Evolutionary conservation across 2,113 vertebrate genomes (phyloP).

Genomic region (Mobula hypostoma): DNA sequence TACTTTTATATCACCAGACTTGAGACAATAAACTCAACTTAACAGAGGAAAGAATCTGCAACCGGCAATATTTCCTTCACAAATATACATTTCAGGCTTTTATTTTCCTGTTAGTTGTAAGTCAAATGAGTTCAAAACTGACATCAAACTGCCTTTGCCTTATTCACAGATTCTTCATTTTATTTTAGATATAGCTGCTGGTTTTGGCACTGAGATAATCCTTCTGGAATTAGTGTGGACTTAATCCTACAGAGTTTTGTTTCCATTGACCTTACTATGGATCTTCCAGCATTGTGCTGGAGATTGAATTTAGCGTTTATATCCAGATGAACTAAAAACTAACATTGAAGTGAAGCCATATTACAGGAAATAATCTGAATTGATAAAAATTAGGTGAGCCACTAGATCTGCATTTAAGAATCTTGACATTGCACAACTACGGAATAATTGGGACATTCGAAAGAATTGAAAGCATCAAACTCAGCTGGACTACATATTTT

Average conservation of each 20-base stretch:
- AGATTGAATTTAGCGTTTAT: neutral
- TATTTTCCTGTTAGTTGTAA: neutral
- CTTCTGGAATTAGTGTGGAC: neutral
- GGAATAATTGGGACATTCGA: neutral
- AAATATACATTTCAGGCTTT: neutral
- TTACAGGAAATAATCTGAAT: neutral
- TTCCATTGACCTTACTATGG: neutral
- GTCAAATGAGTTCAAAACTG: neutral
- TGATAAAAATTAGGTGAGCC: neutral
- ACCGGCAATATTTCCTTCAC: neutral
- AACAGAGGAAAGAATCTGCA: neutral
- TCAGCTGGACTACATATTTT: neutral
- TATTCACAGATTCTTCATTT: neutral
- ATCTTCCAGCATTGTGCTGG: neutral
- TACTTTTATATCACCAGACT: no score
- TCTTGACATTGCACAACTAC: neutral
- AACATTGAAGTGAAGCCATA: neutral
- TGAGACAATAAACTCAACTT: no score
- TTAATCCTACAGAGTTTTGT: neutral
- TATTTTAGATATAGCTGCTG: neutral
- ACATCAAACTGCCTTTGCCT: neutral
- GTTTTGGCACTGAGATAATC: neutral
- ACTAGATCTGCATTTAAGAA: constrained; percentile 14
- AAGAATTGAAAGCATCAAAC: neutral
- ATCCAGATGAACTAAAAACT: no score